A percentile compares a stretch with the other conserved stretches of the same genome.
phyloP scores from a whole-genome alignment of 2,113 vertebrate species.

The Heloderma charlesbogerti region DNA sequence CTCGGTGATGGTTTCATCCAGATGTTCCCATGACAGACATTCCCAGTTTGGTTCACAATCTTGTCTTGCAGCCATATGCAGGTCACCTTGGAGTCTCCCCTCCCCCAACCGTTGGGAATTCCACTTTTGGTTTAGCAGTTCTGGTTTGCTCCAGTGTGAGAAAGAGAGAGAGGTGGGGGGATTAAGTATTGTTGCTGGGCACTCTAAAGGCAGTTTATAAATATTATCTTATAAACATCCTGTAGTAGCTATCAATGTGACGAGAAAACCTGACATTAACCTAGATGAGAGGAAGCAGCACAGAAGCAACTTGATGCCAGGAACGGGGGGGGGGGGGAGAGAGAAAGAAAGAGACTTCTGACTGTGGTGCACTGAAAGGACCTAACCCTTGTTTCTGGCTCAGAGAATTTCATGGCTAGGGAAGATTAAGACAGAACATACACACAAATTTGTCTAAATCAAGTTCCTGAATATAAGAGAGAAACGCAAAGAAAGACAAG shows the following conservation, averaged over 20 bases:
- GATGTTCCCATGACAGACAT: background rate
- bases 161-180: background rate
- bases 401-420: background rate
- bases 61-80: background rate
- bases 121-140: background rate
- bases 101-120: background rate
- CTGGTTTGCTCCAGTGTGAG: background rate
- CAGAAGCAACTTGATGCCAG: background rate
- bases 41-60: background rate
- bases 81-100: background rate
- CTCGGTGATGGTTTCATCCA: background rate
- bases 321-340: background rate
- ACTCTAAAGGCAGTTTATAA: background rate
- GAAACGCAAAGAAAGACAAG: background rate
- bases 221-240: background rate
- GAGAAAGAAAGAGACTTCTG: background rate
- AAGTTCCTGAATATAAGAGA: background rate
- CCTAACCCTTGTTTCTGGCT: background rate
- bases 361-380: background rate
- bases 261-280: constrained; percentile 9
- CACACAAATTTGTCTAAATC: background rate
- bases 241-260: background rate
- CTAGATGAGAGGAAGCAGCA: constrained; percentile 1
- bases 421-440: background rate
- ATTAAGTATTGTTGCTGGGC: background rate